Evolutionary conservation across 2,888 invertebrate genomes (phyloP).

Genomic region (Parnassius orleans): DNA sequence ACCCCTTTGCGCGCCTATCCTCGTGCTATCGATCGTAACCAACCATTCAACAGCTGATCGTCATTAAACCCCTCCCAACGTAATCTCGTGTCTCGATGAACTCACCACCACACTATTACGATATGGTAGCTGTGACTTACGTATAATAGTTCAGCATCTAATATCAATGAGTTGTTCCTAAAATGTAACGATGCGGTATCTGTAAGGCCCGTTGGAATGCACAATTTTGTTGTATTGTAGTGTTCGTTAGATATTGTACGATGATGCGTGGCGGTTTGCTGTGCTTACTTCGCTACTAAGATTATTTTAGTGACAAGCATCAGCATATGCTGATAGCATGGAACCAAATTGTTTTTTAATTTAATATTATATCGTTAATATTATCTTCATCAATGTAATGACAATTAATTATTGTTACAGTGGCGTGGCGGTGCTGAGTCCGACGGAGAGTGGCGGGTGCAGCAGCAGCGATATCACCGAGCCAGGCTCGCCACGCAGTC

Average conservation of each 20-base stretch:
- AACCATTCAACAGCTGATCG: slow-evolving; percentile 69
- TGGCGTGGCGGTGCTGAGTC: slow-evolving; percentile 91
- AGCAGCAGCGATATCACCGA: slow-evolving; percentile 91
- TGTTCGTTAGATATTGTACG: neutral
- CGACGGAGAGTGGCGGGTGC: slow-evolving; percentile 86
- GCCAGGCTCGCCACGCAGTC: slow-evolving; percentile 91
- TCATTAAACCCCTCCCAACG: slow-evolving; percentile 41
- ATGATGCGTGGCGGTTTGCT: too few species aligned
- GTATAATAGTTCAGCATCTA: too few species aligned
- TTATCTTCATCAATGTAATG: neutral
- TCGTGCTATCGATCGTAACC: slow-evolving; percentile 52
- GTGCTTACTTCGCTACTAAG: too few species aligned
- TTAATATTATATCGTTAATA: too few species aligned
- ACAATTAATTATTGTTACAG: slow-evolving; percentile 75
- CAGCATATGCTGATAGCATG: too few species aligned
- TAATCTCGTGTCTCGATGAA: slow-evolving; percentile 14
- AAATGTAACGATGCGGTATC: neutral
- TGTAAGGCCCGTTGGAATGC: neutral
- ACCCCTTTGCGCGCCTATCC: slow-evolving; percentile 41
- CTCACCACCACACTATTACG: slow-evolving; percentile 5
- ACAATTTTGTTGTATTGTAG: neutral
- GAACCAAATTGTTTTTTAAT: too few species aligned
- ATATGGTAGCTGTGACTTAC: neutral
- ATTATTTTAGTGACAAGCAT: too few species aligned
- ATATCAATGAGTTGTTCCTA: neutral